Evolutionary conservation across 2,888 invertebrate genomes (phyloP), one percentile per base, ranked within the genome.

Genomic region (Athalia cordata): DNA sequence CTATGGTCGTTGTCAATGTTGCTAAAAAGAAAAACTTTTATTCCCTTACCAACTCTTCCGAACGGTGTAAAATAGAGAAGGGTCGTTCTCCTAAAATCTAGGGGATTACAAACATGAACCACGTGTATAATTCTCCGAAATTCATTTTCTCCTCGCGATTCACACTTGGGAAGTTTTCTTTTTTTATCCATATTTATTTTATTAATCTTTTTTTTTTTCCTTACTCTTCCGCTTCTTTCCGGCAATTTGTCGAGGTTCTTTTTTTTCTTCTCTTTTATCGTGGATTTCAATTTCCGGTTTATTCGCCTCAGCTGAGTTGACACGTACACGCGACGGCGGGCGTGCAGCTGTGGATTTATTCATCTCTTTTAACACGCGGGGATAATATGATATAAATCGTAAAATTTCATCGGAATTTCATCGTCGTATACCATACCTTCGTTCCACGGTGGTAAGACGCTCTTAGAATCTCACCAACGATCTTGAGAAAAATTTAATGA

Each of bases 191-290:
- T 29, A 29, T 29, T 29, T 29, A 29, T 29, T 29, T 29, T 0
- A 29, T 29, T 29, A 29, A 29, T 29, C 2, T 29, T 29, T 29
- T 29, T 29, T 29, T 29, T 29, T 29, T 29, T 29, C 55, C 9
- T 7, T 9, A 55, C 55, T 3, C 55, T 55, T 55, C n/a, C 55
- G 4, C 55, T 55, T 2, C 55, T 55, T 55, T 55, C 55, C 55
- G 29, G 55, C 67, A 70, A 70, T 70, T 70, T 55, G 55, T 70
- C 70, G 70, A 55, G 55, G 8, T 55, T 57, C 8, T 29, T 70
- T 55, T n/a, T 57, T 29, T 29, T 70, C 55, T 70, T 70, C 43
- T 70, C 45, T 70, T 57, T 70, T 57, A 57, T 70, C 55, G 55
- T 9, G 55, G 70, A 67, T 67, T 67, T 50, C 29, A 49, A 49